These are phyloP conservation scores for Thaumatotibia leucotreta DNA, from an alignment of 1,140 invertebrate genomes.

Conservation along the genomic window DNA sequence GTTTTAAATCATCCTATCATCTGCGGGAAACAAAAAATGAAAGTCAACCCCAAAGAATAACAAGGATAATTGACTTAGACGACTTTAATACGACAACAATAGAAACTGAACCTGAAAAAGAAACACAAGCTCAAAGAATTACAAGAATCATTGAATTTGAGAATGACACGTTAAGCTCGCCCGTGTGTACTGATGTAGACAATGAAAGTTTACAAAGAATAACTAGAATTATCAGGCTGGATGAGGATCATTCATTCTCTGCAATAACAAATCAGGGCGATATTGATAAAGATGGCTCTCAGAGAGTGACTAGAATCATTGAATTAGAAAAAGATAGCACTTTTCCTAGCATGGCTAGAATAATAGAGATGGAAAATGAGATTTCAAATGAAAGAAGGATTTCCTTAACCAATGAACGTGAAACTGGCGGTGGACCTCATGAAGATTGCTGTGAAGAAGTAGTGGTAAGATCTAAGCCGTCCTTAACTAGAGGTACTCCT, in stretches of 20 bases:
- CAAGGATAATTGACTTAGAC: constrained; percentile 38
- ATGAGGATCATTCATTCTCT: constrained; percentile 56
- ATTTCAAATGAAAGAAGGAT: constrained; percentile 69
- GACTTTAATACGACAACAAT: constrained; percentile 45
- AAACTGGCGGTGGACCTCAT: constrained; percentile 52
- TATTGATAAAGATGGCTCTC: constrained; percentile 43
- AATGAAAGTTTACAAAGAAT: constrained; percentile 61
- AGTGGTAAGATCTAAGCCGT: constrained; percentile 49
- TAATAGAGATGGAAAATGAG: constrained; percentile 74
- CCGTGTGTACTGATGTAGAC: constrained; percentile 44
- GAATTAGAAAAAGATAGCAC: constrained; percentile 57
- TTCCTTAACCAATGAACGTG: constrained; percentile 65
- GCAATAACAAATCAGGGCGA: constrained; percentile 44
- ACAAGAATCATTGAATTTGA: constrained; percentile 68
- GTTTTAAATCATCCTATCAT: constrained; percentile 26
- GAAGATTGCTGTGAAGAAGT: constrained; percentile 55
- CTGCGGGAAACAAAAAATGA: constrained; percentile 28
- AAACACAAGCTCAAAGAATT: constrained; percentile 53
- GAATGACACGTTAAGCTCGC: constrained; percentile 50
- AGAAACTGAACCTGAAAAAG: constrained; percentile 46
- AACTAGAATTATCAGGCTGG: constrained; percentile 66
- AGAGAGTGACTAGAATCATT: constrained; percentile 53
- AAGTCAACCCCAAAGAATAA: constrained; percentile 48
- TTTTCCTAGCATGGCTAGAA: constrained; percentile 67
- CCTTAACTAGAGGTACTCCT: constrained; percentile 63